phyloP scores from a whole-genome alignment of 2,113 vertebrate species.

The Acrocephalus kingi region DNA sequence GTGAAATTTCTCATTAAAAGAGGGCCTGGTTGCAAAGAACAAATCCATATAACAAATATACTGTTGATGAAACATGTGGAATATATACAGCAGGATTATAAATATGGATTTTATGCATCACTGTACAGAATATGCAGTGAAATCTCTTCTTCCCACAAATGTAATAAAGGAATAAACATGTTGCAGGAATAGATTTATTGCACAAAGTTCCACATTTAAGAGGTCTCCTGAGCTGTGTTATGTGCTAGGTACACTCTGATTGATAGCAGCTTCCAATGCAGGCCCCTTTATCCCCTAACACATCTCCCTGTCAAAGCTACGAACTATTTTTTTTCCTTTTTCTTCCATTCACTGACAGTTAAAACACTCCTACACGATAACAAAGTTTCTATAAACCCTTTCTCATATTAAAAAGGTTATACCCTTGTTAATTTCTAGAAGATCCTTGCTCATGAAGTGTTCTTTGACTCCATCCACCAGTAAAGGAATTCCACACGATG shows the following conservation, averaged over 20 bases:
- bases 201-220: conserved; percentile 6
- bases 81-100: conserved; percentile 9
- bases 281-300: background rate
- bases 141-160: background rate
- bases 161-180: conserved; percentile 35
- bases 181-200: conserved; percentile 27
- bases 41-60: conserved; percentile 13
- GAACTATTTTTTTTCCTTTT: background rate
- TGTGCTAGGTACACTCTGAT: background rate
- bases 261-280: conserved; percentile 9
- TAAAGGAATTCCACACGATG: rapidly evolving
- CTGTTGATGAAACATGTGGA: background rate
- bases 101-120: conserved; percentile 11
- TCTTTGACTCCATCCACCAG: background rate
- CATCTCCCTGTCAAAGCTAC: background rate
- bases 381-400: background rate
- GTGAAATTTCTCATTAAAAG: conserved; percentile 17
- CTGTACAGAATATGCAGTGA: background rate
- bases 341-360: background rate
- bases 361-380: background rate
- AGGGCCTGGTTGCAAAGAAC: background rate
- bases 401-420: background rate
- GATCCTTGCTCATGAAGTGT: background rate
- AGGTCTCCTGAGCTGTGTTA: conserved; percentile 33
- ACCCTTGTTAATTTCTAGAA: background rate